Conservation (phyloP, 2,888 invertebrate genomes). For the Leptinotarsa peninsularis region DNA sequence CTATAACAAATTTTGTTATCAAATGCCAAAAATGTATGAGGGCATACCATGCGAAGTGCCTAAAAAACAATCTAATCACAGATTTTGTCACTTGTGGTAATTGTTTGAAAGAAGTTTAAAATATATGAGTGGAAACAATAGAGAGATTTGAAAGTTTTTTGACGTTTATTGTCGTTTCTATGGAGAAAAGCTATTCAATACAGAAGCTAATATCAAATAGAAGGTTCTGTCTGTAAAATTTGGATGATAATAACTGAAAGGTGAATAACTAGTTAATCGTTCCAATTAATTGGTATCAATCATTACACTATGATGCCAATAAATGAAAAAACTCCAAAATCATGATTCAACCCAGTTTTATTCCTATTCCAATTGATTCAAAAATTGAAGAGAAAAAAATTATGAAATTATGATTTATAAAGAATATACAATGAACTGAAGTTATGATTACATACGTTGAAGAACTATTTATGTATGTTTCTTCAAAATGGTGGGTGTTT, state of each 20-base stretch:
- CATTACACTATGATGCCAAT: background rate
- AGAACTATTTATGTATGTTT: no score
- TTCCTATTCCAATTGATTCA: background rate
- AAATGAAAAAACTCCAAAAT: background rate
- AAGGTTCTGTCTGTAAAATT: background rate
- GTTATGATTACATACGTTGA: no score
- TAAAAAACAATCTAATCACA: background rate
- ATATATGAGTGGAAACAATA: background rate
- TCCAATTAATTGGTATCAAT: no score
- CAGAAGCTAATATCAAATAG: background rate
- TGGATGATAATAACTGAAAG: background rate
- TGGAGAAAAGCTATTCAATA: slow-evolving; percentile 3
- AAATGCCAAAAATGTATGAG: slow-evolving; percentile 6
- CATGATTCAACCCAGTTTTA: background rate
- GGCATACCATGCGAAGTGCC: background rate
- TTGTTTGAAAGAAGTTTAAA: background rate
- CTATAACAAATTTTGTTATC: background rate
- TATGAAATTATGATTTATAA: background rate
- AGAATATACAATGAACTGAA: no score
- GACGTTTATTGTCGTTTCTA: background rate
- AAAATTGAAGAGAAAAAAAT: background rate
- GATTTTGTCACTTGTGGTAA: background rate
- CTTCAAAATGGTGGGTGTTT: no score
- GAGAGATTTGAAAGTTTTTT: background rate
- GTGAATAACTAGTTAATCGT: no score